Conservation (phyloP, 2,113 vertebrate genomes). For the Sander vitreus region DNA sequence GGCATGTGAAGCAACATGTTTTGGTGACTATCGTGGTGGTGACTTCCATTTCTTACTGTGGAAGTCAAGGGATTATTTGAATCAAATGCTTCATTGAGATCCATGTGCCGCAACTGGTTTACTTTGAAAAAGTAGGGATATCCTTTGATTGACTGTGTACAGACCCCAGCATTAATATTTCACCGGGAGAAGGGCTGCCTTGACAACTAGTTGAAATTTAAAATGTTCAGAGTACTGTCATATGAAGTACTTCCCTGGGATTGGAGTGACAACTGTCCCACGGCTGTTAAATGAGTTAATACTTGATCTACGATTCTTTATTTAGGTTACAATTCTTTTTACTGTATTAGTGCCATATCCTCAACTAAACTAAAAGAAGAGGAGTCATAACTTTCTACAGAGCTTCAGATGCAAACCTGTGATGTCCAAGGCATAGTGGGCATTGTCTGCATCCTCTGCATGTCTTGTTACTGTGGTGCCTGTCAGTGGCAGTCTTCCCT, state of each 20-base stretch:
- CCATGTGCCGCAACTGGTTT: neutral
- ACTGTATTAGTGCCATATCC: neutral
- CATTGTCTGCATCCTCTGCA: conserved; percentile 89
- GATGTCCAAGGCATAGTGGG: conserved; percentile 92
- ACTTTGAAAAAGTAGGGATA: conserved; percentile 1
- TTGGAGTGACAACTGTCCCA: neutral
- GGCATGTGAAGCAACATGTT: neutral
- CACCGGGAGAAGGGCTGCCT: neutral
- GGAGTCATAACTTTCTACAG: neutral
- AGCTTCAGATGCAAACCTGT: conserved; percentile 86
- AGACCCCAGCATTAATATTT: neutral
- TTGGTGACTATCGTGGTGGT: neutral
- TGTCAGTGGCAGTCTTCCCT: conserved; percentile 90
- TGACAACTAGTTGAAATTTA: neutral
- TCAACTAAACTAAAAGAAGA: neutral
- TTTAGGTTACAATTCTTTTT: neutral
- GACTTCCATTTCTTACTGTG: neutral
- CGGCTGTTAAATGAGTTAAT: neutral
- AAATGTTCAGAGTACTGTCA: neutral
- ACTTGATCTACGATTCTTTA: neutral
- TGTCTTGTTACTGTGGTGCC: conserved; percentile 90
- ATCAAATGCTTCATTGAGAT: neutral
- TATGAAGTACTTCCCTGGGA: too few relatives aligned
- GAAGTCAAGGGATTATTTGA: neutral
- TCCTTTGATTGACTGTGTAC: neutral